phyloP scores from a whole-genome alignment of 2,888 invertebrate genomes.

The Lissonota sp. region DNA sequence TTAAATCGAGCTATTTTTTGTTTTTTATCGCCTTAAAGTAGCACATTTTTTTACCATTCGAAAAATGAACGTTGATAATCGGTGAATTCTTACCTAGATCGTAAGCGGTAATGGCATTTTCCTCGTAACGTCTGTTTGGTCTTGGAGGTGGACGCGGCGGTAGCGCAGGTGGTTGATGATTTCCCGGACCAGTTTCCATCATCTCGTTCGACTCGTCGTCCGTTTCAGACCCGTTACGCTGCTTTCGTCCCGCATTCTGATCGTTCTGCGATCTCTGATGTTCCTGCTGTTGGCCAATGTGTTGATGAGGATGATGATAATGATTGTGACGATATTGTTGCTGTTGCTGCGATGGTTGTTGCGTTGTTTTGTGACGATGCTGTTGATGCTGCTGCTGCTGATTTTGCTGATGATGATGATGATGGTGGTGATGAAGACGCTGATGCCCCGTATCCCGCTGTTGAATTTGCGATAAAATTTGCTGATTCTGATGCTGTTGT shows the following conservation, averaged over 20 bases:
- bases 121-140: slow-evolving; percentile 79
- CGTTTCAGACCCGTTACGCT: slow-evolving; percentile 74
- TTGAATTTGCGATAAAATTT: slow-evolving; percentile 47
- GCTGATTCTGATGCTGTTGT: slow-evolving; percentile 70
- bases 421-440: slow-evolving; percentile 64
- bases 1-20: too few species aligned
- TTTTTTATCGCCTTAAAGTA: neutral
- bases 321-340: slow-evolving; percentile 65
- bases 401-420: slow-evolving; percentile 48
- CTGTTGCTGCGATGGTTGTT: slow-evolving; percentile 41
- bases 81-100: slow-evolving; percentile 76
- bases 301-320: slow-evolving; percentile 66
- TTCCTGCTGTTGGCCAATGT: slow-evolving; percentile 70
- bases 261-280: slow-evolving; percentile 48
- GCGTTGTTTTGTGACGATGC: slow-evolving; percentile 22
- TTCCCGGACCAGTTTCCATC: slow-evolving; percentile 73
- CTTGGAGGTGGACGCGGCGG: slow-evolving; percentile 82
- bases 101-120: slow-evolving; percentile 68
- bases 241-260: slow-evolving; percentile 42
- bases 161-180: slow-evolving; percentile 81
- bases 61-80: neutral
- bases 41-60: neutral
- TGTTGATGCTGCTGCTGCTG: slow-evolving; percentile 52
- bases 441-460: slow-evolving; percentile 80
- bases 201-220: slow-evolving; percentile 76